Percentiles rank a stretch among this genome's conserved stretches.
Conservation (phyloP, 2,888 invertebrate genomes). For the Caenorhabditis parvicauda region DNA sequence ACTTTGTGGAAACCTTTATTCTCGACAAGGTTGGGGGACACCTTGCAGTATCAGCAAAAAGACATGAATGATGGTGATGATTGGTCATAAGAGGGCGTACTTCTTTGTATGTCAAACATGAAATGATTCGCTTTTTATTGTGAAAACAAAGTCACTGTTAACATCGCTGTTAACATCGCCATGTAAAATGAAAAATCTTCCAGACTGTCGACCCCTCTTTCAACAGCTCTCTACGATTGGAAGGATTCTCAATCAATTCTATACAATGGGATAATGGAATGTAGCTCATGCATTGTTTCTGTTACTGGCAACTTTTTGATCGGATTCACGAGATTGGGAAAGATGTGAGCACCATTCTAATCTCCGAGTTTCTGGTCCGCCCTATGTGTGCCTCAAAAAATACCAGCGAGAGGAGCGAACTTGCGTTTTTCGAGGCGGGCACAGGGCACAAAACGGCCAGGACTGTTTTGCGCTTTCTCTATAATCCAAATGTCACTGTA, state of each 20-base stretch:
- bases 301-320: slow-evolving; percentile 32
- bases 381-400: not conserved
- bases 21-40: too few species aligned
- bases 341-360: slow-evolving; percentile 33
- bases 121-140: not conserved
- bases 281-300: slow-evolving; percentile 34
- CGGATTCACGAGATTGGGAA: slow-evolving; percentile 34
- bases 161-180: not conserved
- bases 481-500: too few species aligned
- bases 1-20: too few species aligned
- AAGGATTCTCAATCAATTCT: slow-evolving; percentile 34
- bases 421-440: too few species aligned
- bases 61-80: too few species aligned
- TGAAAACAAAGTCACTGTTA: not conserved
- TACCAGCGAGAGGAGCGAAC: slow-evolving; percentile 8
- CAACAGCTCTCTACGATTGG: slow-evolving; percentile 40
- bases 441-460: too few species aligned
- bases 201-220: slow-evolving; percentile 40
- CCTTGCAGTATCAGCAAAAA: too few species aligned
- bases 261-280: slow-evolving; percentile 39
- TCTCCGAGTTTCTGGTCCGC: not conserved
- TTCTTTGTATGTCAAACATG: too few species aligned
- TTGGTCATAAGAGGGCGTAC: too few species aligned
- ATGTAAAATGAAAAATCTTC: not conserved
- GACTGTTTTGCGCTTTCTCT: too few species aligned